These are phyloP conservation scores for Aporrectodea caliginosa DNA, from an alignment of 1,140 invertebrate species.

Conservation along the genomic window DNA sequence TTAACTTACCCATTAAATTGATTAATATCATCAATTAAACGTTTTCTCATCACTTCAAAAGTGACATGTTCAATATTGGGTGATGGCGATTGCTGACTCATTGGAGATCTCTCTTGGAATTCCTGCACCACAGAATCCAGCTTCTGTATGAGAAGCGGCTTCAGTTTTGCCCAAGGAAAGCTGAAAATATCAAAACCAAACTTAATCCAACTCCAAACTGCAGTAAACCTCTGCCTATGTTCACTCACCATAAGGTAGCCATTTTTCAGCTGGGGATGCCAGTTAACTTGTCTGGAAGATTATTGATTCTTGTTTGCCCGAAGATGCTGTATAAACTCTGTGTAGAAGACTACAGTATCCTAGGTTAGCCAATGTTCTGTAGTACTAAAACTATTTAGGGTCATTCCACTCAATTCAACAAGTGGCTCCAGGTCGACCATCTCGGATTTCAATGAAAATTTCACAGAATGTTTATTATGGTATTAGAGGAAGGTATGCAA, in stretches of 20 bases:
- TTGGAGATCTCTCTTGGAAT: conserved; percentile 74
- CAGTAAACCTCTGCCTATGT: too few species aligned
- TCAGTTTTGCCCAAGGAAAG: conserved; percentile 84
- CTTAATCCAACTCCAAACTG: too few species aligned
- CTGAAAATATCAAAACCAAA: conserved; percentile 40
- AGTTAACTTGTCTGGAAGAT: not conserved
- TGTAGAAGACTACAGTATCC: too few species aligned
- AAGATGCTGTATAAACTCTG: not conserved
- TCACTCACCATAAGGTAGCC: too few species aligned
- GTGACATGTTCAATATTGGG: conserved; percentile 88
- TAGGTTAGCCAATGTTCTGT: too few species aligned
- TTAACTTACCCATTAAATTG: conserved; percentile 58
- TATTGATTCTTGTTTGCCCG: not conserved
- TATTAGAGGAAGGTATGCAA: too few species aligned
- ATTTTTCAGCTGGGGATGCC: too few species aligned
- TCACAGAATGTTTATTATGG: too few species aligned
- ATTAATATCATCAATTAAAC: conserved; percentile 77
- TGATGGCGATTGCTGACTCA: conserved; percentile 70
- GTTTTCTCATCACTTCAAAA: conserved; percentile 81
- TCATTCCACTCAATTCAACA: too few species aligned
- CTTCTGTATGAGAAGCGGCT: conserved; percentile 80
- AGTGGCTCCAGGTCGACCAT: too few species aligned
- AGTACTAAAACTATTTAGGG: too few species aligned
- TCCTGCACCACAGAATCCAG: conserved; percentile 78
- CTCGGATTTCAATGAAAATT: too few species aligned